These are phyloP conservation scores for Micoletzkya japonica DNA, from an alignment of 2,888 invertebrate genomes.

Conservation along the genomic window DNA sequence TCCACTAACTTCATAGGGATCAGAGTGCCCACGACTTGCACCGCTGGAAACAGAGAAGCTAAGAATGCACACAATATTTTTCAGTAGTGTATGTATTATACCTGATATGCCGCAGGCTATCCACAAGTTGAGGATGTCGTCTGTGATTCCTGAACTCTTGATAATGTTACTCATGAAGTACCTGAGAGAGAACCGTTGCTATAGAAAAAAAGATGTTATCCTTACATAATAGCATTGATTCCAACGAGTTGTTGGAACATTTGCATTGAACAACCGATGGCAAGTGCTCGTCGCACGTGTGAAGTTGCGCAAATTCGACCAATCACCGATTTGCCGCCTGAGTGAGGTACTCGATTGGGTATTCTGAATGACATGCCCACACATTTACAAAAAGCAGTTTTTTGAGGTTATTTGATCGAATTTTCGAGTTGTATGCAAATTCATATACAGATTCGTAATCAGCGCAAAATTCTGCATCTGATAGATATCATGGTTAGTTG, in stretches of 20 bases:
- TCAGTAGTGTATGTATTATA: slow-evolving; percentile 39
- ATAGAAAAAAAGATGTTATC: neutral
- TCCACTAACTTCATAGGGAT: slow-evolving; percentile 68
- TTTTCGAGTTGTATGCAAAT: too few species aligned
- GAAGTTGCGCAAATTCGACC: slow-evolving; percentile 40
- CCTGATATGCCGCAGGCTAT: slow-evolving; percentile 64
- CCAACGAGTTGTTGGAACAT: slow-evolving; percentile 69
- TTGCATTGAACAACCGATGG: slow-evolving; percentile 69
- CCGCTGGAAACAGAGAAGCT: slow-evolving; percentile 65
- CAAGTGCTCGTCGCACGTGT: slow-evolving; percentile 64
- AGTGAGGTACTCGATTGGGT: too few species aligned
- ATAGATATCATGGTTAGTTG: too few species aligned
- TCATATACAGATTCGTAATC: too few species aligned
- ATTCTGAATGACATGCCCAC: too few species aligned
- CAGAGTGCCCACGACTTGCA: slow-evolving; percentile 68
- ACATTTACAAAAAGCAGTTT: too few species aligned
- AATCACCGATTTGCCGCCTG: slow-evolving; percentile 8
- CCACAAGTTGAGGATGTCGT: slow-evolving; percentile 68
- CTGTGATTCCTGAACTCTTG: slow-evolving; percentile 66
- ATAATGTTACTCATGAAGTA: slow-evolving; percentile 70
- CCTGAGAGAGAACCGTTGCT: slow-evolving; percentile 53
- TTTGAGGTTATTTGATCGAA: too few species aligned
- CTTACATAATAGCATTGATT: slow-evolving; percentile 69
- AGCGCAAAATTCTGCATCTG: too few species aligned
- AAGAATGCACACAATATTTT: too few species aligned